Base-by-base conservation (phyloP, 2,888 invertebrate genomes). In the Salticus scenicus region DNA sequence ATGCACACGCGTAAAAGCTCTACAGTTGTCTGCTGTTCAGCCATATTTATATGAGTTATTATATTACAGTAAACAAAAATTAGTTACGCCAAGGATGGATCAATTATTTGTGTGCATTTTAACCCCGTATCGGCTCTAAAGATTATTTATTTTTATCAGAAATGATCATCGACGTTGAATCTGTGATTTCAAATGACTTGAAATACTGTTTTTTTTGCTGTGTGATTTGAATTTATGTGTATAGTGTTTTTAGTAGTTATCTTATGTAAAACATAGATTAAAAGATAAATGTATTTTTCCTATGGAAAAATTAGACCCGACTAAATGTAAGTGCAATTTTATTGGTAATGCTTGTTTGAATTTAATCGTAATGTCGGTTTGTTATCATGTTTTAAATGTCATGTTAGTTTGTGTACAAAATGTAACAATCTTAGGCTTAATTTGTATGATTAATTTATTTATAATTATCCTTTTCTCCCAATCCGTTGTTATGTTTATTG, bases 1-100 rank as follows among this genome's bases (percentile, higher is more conserved):
- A 73, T 84, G 77, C 76, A 77, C 77, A 84, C 83, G 83, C 83
- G 83, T 84, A 84, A 77, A 71, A 84, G 83, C 83, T 84, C 83
- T 84, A 84, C 83, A 84, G 83, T 84, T 84, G 83, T 84, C 83
- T 84, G 83, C 83, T 84, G 83, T 84, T 84, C 83, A 78, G 83
- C 83, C 83, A 84, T 84, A 84, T 84, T 84, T 84, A 84, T 77
- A 78, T 76, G 77, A 77, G 72, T 84, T 77, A 77, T 77, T 84
- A 84, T 84, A 84, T 78, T 84, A 77, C 83, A 41, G 73, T 84
- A 84, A 84, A 84, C 83, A 84, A 84, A 84, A 67, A 77, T 73
- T 57, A 73, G 24, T 20, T 67, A 31, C 67, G 57, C 57, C 57
- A 57, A 57, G 20, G 5, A 4, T 57, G 57, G 24, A 57, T 57